Evolutionary conservation across 2,113 vertebrate species (phyloP).

Genomic region (Tor tambroides): DNA sequence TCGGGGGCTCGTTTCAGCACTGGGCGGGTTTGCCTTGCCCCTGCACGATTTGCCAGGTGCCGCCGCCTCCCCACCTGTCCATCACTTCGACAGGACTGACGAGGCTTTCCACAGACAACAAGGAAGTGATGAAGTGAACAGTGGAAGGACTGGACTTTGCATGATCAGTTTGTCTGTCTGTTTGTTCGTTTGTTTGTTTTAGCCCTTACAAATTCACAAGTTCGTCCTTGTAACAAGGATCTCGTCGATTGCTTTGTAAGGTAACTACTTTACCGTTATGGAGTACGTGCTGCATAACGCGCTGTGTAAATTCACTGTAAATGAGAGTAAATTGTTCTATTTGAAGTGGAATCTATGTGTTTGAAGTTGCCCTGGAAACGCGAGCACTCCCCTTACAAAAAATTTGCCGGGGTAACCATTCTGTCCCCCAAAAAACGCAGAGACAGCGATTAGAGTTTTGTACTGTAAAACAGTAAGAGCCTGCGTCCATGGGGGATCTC

Average conservation of each 20-base stretch:
- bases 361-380: slow-evolving; percentile 37
- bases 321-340: slow-evolving; percentile 22
- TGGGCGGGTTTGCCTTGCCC: slow-evolving; percentile 97
- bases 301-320: slow-evolving; percentile 28
- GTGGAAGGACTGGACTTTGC: slow-evolving; percentile 75
- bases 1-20: slow-evolving; percentile 91
- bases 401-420: neutral
- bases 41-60: slow-evolving; percentile 96
- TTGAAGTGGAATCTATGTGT: neutral
- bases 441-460: no score
- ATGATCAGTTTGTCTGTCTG: slow-evolving; percentile 77
- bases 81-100: slow-evolving; percentile 85
- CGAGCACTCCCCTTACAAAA: slow-evolving; percentile 11
- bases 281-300: slow-evolving; percentile 46
- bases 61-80: slow-evolving; percentile 88
- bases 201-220: slow-evolving; percentile 63
- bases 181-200: slow-evolving; percentile 57
- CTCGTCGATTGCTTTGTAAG: slow-evolving; percentile 67
- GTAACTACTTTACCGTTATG: slow-evolving; percentile 62
- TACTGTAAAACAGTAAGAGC: no score
- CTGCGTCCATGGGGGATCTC: neutral
- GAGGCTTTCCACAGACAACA: slow-evolving; percentile 87
- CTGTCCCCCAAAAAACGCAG: neutral
- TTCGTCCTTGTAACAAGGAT: slow-evolving; percentile 82
- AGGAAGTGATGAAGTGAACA: slow-evolving; percentile 91